These are phyloP conservation scores for Actinostola sp. DNA, from an alignment of 92 coral and sea anemone genomes.

Conservation along the genomic window DNA sequence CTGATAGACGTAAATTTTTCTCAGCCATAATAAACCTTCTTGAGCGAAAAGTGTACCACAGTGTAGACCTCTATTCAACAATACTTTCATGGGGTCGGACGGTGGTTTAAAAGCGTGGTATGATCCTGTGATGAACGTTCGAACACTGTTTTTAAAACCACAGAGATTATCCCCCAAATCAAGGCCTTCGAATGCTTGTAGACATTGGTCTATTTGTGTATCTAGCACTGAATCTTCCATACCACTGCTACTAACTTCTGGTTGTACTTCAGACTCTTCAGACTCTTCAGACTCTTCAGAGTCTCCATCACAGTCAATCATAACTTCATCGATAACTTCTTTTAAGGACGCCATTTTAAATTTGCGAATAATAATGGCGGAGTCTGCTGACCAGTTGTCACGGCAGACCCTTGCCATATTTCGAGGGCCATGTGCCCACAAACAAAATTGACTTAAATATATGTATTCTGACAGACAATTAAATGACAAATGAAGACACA, in stretches of 20 bases:
- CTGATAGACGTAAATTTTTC: constrained; percentile 52
- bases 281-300: too few relatives aligned
- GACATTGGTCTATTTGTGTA: constrained; percentile 40
- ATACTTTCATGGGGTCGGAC: constrained; percentile 52
- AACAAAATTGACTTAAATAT: too few relatives aligned
- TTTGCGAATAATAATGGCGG: background rate
- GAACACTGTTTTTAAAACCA: constrained; percentile 40
- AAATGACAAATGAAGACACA: too few relatives aligned
- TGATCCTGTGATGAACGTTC: constrained; percentile 30
- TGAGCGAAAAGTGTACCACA: constrained; percentile 42
- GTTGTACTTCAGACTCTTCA: too few relatives aligned
- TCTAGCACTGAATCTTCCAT: constrained; percentile 27
- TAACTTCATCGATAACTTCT: constrained; percentile 17
- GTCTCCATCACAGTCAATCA: background rate
- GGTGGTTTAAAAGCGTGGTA: constrained; percentile 50
- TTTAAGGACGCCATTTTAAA: constrained; percentile 33
- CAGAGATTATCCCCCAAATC: constrained; percentile 46
- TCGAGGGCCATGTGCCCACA: constrained; percentile 13
- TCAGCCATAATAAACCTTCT: constrained; percentile 60
- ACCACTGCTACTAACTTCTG: background rate
- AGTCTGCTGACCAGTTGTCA: constrained; percentile 7
- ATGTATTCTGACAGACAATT: too few relatives aligned
- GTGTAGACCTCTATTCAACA: constrained; percentile 50
- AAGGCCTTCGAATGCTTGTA: constrained; percentile 58
- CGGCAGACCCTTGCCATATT: constrained; percentile 30